Conservation (phyloP, 2,888 invertebrate genomes). For the Cheilosia impressa region DNA sequence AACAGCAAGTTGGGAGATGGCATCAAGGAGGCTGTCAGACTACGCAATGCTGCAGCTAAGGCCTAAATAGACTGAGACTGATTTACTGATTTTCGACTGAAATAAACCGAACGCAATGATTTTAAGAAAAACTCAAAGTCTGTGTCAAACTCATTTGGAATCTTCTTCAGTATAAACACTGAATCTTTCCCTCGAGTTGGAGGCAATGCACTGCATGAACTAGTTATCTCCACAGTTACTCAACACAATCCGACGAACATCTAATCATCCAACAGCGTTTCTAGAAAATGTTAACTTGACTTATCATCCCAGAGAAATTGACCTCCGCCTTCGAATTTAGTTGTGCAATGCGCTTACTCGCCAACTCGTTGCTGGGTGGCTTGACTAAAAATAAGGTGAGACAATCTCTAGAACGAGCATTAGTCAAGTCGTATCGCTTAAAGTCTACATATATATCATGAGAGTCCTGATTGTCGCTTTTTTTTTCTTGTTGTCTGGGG, state of each 20-base stretch:
- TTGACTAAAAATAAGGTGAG: slow-evolving; percentile 10
- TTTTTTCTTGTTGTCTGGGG: slow-evolving; percentile 7
- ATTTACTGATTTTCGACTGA: not conserved
- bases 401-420: not conserved
- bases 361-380: too few relatives aligned
- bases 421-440: slow-evolving; percentile 5
- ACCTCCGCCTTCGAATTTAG: too few relatives aligned
- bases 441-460: not conserved
- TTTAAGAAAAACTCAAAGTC: not conserved
- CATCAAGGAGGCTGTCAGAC: slow-evolving; percentile 74
- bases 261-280: too few relatives aligned
- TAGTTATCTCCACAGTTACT: too few relatives aligned
- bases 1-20: slow-evolving; percentile 80
- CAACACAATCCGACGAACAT: too few relatives aligned
- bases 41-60: not conserved
- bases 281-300: too few relatives aligned
- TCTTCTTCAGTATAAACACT: too few relatives aligned
- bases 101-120: not conserved
- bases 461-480: slow-evolving; percentile 6
- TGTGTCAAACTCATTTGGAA: too few relatives aligned
- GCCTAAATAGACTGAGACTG: slow-evolving; percentile 2
- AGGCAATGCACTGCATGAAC: too few relatives aligned
- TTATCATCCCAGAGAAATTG: too few relatives aligned
- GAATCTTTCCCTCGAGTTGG: too few relatives aligned
- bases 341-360: too few relatives aligned